Evolutionary conservation across 2,113 vertebrate species (phyloP).

Genomic region (Menidia beryllina): DNA sequence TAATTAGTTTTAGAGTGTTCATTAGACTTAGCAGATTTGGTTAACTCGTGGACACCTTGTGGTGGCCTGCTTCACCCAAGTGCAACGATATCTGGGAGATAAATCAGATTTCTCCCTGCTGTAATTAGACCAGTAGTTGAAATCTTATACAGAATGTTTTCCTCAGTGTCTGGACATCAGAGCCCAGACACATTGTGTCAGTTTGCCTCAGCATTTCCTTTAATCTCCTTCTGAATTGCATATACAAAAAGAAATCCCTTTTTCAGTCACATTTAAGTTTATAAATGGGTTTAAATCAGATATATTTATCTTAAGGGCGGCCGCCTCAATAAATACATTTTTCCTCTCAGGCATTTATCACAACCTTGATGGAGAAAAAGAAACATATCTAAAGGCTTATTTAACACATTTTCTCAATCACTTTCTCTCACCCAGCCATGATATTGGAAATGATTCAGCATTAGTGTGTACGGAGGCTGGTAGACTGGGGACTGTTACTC

Average conservation of each 20-base stretch:
- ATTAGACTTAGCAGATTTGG: constrained; percentile 65
- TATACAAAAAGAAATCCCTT: constrained; percentile 21
- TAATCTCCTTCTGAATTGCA: constrained; percentile 26
- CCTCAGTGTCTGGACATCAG: constrained; percentile 27
- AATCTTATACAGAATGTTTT: constrained; percentile 40
- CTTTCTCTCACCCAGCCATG: constrained; percentile 48
- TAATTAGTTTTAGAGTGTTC: constrained; percentile 75
- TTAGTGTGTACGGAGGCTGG: constrained; percentile 36
- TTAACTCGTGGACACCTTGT: constrained; percentile 63
- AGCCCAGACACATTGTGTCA: constrained; percentile 19
- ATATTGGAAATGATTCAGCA: constrained; percentile 69
- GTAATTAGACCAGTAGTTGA: constrained; percentile 54
- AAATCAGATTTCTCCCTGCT: constrained; percentile 63
- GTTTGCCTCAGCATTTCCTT: constrained; percentile 6
- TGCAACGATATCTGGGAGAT: constrained; percentile 59
- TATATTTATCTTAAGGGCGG: constrained; percentile 38
- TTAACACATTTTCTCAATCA: constrained; percentile 39
- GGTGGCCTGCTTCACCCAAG: constrained; percentile 42
- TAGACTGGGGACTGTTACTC: constrained; percentile 43
- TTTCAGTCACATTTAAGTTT: constrained; percentile 40
- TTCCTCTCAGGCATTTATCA: constrained; percentile 18
- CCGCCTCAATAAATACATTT: constrained; percentile 26
- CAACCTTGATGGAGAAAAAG: constrained; percentile 1
- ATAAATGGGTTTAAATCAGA: constrained; percentile 39
- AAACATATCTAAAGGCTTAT: not conserved